phyloP scores from a whole-genome alignment of 2,888 invertebrate genomes.

The Ecdyonurus torrentis region DNA sequence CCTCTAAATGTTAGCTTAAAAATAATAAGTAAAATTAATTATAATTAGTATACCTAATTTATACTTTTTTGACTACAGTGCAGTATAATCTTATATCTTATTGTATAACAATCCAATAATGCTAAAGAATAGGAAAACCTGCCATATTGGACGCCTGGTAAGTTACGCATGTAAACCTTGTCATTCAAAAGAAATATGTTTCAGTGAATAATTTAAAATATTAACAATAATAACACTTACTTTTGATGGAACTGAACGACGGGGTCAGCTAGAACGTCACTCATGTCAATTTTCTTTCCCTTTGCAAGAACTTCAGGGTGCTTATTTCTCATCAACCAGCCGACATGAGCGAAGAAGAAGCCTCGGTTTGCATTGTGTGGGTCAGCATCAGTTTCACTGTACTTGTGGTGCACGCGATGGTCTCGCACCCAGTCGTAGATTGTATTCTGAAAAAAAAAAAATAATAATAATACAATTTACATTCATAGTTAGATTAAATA shows the following conservation, averaged over 20 bases:
- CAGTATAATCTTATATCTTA: no score
- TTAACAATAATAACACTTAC: constrained; percentile 26
- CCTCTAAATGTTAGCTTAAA: no score
- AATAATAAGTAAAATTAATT: no score
- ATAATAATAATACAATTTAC: no score
- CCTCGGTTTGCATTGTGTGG: constrained; percentile 68
- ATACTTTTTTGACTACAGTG: no score
- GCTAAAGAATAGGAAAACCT: no score
- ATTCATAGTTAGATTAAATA: no score
- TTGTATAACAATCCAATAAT: no score
- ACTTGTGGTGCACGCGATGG: constrained; percentile 29
- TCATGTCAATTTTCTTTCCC: constrained; percentile 66
- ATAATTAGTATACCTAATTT: no score
- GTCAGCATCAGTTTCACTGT: constrained; percentile 60
- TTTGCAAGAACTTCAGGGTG: constrained; percentile 67
- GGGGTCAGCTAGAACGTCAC: constrained; percentile 60
- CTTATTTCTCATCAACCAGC: constrained; percentile 82
- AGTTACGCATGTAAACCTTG: no score
- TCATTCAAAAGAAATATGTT: not conserved
- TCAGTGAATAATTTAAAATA: not conserved
- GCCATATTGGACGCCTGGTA: not conserved
- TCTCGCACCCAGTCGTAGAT: constrained; percentile 26
- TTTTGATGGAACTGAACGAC: constrained; percentile 61
- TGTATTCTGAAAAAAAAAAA: constrained; percentile 28
- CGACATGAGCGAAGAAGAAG: constrained; percentile 84